phyloP scores from a whole-genome alignment of 2,888 invertebrate genomes.

The Ypsolopha sequella region DNA sequence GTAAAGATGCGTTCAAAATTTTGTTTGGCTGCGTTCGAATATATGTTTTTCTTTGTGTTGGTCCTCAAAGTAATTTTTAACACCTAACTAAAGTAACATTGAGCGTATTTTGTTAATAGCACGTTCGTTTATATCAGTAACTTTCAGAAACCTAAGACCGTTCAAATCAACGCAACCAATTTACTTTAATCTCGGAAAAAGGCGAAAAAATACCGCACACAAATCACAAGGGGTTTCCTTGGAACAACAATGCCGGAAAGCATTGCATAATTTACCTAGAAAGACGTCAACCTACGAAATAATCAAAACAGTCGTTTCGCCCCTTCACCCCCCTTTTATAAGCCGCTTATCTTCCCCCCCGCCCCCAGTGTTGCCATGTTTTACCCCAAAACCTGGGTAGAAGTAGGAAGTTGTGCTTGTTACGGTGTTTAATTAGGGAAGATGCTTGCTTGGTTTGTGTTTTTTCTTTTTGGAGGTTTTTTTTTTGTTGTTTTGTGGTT shows the following conservation, averaged over 20 bases:
- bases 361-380: slow-evolving; percentile 28
- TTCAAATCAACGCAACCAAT: neutral
- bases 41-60: neutral
- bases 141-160: neutral
- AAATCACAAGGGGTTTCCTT: neutral
- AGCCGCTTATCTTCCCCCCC: neutral
- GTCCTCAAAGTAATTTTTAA: too few species aligned
- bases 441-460: neutral
- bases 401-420: slow-evolving; percentile 48
- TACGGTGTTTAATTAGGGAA: slow-evolving; percentile 19
- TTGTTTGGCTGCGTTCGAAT: neutral
- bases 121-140: too few species aligned
- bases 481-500: too few species aligned
- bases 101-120: too few species aligned
- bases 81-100: too few species aligned
- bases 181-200: neutral
- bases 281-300: slow-evolving; percentile 67
- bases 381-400: slow-evolving; percentile 41
- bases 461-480: slow-evolving; percentile 4
- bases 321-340: slow-evolving; percentile 44
- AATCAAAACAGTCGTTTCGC: slow-evolving; percentile 57
- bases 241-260: slow-evolving; percentile 10
- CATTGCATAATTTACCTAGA: slow-evolving; percentile 65
- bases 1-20: neutral
- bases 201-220: neutral